Conservation (phyloP, 2,888 invertebrate genomes). For the Barypeithes pellucidus region DNA sequence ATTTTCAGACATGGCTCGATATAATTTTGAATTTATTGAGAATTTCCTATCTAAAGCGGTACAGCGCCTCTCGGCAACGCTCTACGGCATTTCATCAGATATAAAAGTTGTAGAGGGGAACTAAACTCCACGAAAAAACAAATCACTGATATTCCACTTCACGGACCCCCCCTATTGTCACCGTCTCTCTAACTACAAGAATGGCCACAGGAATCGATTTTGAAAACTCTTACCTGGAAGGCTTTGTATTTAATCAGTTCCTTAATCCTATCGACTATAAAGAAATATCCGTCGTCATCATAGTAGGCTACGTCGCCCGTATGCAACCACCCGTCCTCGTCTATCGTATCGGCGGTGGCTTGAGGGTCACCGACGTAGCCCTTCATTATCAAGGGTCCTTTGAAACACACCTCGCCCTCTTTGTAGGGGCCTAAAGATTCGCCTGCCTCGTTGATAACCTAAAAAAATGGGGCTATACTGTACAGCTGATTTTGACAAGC, state of each 20-base stretch:
- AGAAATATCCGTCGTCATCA: conserved; percentile 85
- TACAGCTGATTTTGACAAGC: too few species aligned
- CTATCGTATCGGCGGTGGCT: conserved; percentile 80
- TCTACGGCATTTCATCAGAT: too few species aligned
- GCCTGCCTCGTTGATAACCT: conserved; percentile 78
- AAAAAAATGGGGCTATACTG: not conserved
- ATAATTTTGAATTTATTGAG: too few species aligned
- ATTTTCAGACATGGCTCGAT: too few species aligned
- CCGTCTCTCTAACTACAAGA: too few species aligned
- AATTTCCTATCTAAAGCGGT: too few species aligned
- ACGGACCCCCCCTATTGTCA: too few species aligned
- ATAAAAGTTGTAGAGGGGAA: too few species aligned
- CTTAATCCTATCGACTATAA: conserved; percentile 89
- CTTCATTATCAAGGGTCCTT: conserved; percentile 80
- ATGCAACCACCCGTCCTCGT: conserved; percentile 84
- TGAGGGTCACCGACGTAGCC: conserved; percentile 85
- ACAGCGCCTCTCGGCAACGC: too few species aligned
- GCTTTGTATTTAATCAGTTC: conserved; percentile 95
- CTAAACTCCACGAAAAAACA: too few species aligned
- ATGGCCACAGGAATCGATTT: too few species aligned
- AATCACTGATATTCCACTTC: too few species aligned
- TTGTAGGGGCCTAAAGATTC: conserved; percentile 76
- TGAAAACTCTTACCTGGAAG: conserved; percentile 76
- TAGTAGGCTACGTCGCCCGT: conserved; percentile 91
- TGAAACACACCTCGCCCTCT: conserved; percentile 89